Percentiles rank a stretch among this genome's conserved stretches.
Conservation (phyloP, 1,140 invertebrate species). For the Drosophila equinoxialis region DNA sequence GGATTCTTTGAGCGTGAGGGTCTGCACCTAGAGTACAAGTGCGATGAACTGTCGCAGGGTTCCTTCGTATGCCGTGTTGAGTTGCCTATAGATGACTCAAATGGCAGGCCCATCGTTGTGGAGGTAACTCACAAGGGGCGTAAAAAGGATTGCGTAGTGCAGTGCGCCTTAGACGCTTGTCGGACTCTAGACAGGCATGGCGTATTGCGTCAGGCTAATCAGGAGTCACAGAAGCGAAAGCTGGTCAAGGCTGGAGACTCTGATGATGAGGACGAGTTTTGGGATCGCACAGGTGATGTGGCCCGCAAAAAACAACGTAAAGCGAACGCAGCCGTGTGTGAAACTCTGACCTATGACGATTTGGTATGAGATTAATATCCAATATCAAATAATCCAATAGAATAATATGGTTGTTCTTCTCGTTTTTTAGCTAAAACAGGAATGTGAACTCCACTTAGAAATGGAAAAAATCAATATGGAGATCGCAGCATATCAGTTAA, state of each 20-base stretch:
- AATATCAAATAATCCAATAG: not conserved
- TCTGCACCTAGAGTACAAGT: conserved; percentile 91
- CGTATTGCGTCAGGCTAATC: conserved; percentile 89
- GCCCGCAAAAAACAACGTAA: conserved; percentile 92
- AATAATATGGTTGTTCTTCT: conserved; percentile 2
- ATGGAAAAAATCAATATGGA: conserved; percentile 86
- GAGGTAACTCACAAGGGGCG: conserved; percentile 94
- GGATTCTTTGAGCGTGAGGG: conserved; percentile 98
- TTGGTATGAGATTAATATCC: conserved; percentile 85
- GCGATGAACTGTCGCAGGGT: conserved; percentile 91
- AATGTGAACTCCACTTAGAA: conserved; percentile 85
- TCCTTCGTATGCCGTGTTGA: conserved; percentile 89
- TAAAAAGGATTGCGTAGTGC: conserved; percentile 96
- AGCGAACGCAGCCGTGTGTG: conserved; percentile 85
- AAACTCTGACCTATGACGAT: conserved; percentile 89
- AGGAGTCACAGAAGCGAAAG: conserved; percentile 87
- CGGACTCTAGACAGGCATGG: conserved; percentile 93
- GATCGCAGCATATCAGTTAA: conserved; percentile 84
- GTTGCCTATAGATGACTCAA: conserved; percentile 90
- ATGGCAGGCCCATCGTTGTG: conserved; percentile 89
- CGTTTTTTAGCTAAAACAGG: conserved; percentile 87
- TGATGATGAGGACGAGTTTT: conserved; percentile 97
- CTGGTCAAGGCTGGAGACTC: conserved; percentile 86
- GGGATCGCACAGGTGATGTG: conserved; percentile 96
- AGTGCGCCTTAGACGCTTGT: conserved; percentile 97